Evolutionary conservation across 2,888 invertebrate genomes (phyloP).

Genomic region (Acanthoscelides obtectus): DNA sequence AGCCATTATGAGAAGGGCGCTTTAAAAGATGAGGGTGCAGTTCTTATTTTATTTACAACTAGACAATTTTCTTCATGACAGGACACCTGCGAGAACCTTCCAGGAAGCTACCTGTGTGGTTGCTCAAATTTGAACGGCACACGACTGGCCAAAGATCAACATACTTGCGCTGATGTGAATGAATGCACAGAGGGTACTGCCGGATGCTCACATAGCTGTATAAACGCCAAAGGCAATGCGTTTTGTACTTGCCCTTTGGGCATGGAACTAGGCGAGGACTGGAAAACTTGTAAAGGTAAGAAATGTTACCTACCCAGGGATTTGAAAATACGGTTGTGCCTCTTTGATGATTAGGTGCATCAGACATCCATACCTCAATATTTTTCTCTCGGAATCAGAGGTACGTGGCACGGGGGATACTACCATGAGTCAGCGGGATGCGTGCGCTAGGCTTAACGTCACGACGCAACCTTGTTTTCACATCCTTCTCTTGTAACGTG

Average conservation of each 20-base stretch:
- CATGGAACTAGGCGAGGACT: conserved; percentile 37
- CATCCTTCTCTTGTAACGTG: too few species aligned
- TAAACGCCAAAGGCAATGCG: conserved; percentile 49
- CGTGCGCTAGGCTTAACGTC: too few species aligned
- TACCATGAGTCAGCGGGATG: too few species aligned
- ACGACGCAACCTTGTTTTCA: too few species aligned
- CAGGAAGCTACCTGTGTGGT: conserved; percentile 56
- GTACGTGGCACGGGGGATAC: too few species aligned
- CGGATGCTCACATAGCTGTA: conserved; percentile 50
- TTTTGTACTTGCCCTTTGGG: conserved; percentile 43
- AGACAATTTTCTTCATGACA: neutral
- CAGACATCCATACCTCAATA: neutral
- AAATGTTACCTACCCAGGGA: neutral
- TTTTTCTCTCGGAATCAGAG: too few species aligned
- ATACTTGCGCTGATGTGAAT: conserved; percentile 47
- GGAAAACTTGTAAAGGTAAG: conserved; percentile 40
- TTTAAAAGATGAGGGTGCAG: too few species aligned
- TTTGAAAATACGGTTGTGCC: neutral
- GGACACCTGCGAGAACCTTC: conserved; percentile 56
- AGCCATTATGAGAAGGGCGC: too few species aligned
- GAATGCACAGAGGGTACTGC: conserved; percentile 23
- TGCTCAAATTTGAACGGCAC: conserved; percentile 56
- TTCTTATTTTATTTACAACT: too few species aligned
- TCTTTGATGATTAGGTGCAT: neutral
- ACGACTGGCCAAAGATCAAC: conserved; percentile 52